phyloP scores from a whole-genome alignment of 1,140 invertebrate genomes.

The Macrosteles quadrilineatus region DNA sequence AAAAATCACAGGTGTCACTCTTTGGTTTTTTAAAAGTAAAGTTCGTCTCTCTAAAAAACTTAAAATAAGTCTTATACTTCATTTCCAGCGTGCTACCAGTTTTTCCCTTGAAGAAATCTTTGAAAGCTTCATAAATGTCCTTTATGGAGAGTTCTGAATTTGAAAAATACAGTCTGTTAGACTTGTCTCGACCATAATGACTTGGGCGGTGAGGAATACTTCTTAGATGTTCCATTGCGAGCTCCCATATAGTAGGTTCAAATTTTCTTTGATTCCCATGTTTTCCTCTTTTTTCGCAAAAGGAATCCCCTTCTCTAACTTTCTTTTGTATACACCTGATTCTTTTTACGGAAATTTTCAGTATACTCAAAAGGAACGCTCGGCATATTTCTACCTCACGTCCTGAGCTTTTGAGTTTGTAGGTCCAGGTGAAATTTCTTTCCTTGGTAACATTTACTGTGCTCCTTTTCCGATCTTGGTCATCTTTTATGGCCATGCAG shows the following conservation, averaged over 20 bases:
- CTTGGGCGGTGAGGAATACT: constrained; percentile 25
- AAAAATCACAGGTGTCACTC: constrained; percentile 33
- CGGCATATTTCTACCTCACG: neutral
- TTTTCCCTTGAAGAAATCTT: constrained; percentile 15
- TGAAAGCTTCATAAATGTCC: constrained; percentile 16
- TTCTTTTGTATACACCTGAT: constrained; percentile 21
- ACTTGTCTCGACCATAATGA: constrained; percentile 16
- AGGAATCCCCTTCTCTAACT: constrained; percentile 1
- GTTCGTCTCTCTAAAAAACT: constrained; percentile 26
- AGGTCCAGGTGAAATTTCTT: constrained; percentile 17
- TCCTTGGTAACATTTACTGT: no score
- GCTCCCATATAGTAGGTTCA: constrained; percentile 11
- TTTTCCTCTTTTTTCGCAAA: constrained; percentile 13
- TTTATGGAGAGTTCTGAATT: constrained; percentile 29
- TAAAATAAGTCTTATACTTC: constrained; percentile 31
- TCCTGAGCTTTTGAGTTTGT: neutral
- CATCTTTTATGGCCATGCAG: neutral
- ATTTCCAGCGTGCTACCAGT: neutral
- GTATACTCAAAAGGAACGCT: constrained; percentile 6
- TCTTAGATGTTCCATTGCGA: constrained; percentile 29
- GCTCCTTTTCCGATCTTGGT: constrained; percentile 8
- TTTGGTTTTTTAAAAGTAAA: constrained; percentile 27
- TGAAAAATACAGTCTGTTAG: constrained; percentile 1
- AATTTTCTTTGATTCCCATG: constrained; percentile 13
- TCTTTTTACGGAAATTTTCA: constrained; percentile 25